Conservation (phyloP, 2,888 invertebrate species). For the Monoplex corrugatus region DNA sequence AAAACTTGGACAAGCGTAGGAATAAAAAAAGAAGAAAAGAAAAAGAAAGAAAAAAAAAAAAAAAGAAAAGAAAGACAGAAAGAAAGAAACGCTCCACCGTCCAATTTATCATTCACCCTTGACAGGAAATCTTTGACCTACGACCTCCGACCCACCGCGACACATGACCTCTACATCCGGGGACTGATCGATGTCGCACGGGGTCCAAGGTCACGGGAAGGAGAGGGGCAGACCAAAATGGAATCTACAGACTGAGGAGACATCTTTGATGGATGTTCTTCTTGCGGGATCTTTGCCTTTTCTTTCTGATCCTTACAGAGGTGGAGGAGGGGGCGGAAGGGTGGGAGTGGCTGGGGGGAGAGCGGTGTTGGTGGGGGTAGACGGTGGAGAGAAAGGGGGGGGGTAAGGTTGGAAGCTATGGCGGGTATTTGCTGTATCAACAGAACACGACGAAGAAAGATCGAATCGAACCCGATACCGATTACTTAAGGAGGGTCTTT, state of each 20-base stretch:
- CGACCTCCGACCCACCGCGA: constrained; percentile 45
- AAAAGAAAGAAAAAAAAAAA: neutral
- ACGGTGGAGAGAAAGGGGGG: neutral
- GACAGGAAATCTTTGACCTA: constrained; percentile 35
- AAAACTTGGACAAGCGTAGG: constrained; percentile 14
- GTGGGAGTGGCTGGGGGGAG: neutral
- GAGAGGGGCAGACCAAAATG: constrained; percentile 15
- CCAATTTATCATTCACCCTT: neutral
- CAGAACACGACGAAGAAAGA: neutral
- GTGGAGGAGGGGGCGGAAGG: neutral
- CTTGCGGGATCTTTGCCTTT: neutral
- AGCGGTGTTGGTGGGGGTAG: neutral
- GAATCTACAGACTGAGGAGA: constrained; percentile 35
- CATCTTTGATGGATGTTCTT: constrained; percentile 36
- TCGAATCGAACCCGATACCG: constrained; percentile 9
- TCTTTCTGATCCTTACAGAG: neutral
- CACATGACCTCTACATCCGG: constrained; percentile 39
- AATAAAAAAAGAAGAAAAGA: neutral
- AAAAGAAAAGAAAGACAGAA: neutral
- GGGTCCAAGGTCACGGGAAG: constrained; percentile 11
- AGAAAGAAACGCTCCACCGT: neutral
- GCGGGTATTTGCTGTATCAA: constrained; percentile 8
- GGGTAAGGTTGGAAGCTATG: too few relatives aligned
- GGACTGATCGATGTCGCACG: constrained; percentile 37
- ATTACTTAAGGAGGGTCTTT: neutral